phyloP scores from a whole-genome alignment of 2,113 vertebrate genomes.

The Propithecus coquereli region DNA sequence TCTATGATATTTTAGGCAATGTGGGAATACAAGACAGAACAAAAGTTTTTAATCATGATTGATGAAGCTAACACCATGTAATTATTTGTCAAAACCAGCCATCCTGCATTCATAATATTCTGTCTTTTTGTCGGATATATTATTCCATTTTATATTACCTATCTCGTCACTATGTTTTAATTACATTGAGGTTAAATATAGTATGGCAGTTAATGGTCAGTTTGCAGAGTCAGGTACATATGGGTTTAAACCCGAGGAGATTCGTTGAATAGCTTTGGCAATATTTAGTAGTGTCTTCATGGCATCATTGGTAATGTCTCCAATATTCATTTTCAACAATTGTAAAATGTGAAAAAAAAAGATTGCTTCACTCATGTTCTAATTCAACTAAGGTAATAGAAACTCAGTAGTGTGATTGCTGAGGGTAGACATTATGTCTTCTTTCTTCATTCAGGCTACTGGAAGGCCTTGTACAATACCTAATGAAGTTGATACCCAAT shows the following conservation, averaged over 20 bases:
- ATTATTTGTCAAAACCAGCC: not conserved
- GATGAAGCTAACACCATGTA: not conserved
- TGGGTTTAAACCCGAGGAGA: not conserved
- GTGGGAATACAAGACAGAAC: not conserved
- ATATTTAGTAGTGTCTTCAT: not conserved
- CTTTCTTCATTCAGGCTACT: not conserved
- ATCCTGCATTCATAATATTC: not conserved
- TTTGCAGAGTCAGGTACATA: not conserved
- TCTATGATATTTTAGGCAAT: not conserved
- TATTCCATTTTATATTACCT: not conserved
- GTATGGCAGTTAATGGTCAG: not conserved
- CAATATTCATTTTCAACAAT: not conserved
- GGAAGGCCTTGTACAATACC: not conserved
- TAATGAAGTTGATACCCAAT: not conserved
- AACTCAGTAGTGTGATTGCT: not conserved
- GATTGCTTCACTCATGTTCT: not conserved
- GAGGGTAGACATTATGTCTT: fast-evolving
- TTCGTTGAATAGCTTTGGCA: not conserved
- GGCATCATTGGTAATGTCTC: not conserved
- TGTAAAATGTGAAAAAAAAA: not conserved
- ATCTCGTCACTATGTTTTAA: not conserved
- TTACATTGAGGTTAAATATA: not conserved
- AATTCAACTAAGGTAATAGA: not conserved
- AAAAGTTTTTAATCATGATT: not conserved
- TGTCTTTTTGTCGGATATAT: not conserved